Base-by-base conservation (phyloP, 1,140 invertebrate genomes). In the Meloidogyne floridensis region DNA sequence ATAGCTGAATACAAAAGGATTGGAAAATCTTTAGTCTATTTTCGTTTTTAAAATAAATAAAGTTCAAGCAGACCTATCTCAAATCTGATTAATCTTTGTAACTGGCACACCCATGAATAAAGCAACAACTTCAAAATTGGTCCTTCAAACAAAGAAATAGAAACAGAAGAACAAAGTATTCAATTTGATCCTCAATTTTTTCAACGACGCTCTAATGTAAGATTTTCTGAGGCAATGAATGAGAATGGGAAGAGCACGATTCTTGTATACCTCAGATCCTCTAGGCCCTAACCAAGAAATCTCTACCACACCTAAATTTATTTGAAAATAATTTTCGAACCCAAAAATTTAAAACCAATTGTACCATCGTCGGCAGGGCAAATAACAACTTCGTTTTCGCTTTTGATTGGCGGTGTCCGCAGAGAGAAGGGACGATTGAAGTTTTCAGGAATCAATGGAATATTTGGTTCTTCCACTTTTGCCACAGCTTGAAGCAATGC, bases 301-400 rank as follows among this genome's bases (percentile, higher is more conserved):
- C 81, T 92, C 91, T 42, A 96, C 94, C 84, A 95, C 91, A 43
- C 95, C 95, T 91, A 94, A 2, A 74, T n/a, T 18, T 7, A 18
- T 7, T 65, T 0, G 6, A 6, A n/a, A n/a, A 59, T 59, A 65
- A 6, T n/a, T 18, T n/a, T n/a, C 59, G 15, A 65, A 65, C 6
- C 59, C 0, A 47, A 47, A 47, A 47, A 4, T 47, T 6, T 6
- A 13, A 15, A 75, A 77, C 75, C 77, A 13, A 32, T 94, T 81
- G 93, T 93, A 89, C 95, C 95, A 79, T 94, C 94, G 90, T 96
- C 95, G 72, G 93, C 93, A 0, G 95, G 94, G 92, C 95, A 96
- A 80, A 92, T 91, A 20, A 93, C 76, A 4, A 42, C 43, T 1
- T 11, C 72, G 3, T 15, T 87, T 70, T 87, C 1, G 93, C 32